A percentile compares a stretch with the other conserved stretches of the same genome.
Evolutionary conservation across 2,797 vertebrate genomes (phyloP).

Genomic region (Menidia menidia): DNA sequence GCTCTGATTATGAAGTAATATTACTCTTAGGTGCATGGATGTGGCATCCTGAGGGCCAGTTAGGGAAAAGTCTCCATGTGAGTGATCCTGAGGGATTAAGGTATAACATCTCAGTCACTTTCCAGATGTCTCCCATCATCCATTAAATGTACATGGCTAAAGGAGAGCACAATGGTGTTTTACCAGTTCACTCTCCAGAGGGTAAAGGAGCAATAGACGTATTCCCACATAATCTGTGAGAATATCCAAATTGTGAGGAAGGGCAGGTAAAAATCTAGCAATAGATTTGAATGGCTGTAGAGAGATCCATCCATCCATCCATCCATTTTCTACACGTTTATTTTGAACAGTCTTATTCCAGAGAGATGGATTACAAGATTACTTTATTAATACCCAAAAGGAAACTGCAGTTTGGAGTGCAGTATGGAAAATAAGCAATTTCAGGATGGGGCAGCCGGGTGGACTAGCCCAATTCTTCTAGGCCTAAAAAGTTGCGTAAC

Average conservation of each 20-base stretch:
- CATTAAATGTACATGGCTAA: conserved; percentile 16
- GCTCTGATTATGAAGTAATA: background rate
- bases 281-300: too few species aligned
- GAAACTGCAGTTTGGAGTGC: conserved; percentile 20
- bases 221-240: background rate
- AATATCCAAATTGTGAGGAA: background rate
- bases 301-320: background rate
- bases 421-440: conserved; percentile 14
- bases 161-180: conserved; percentile 20
- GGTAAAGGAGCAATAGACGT: conserved; percentile 1
- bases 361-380: conserved; percentile 16
- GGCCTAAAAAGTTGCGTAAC: conserved; percentile 51
- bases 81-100: conserved; percentile 23
- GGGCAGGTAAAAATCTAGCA: conserved; percentile 15
- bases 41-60: conserved; percentile 12
- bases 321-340: too few species aligned
- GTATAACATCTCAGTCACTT: conserved; percentile 40
- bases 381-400: conserved; percentile 11
- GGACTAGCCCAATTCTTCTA: conserved; percentile 28
- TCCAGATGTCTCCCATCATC: conserved; percentile 44
- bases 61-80: conserved; percentile 19
- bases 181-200: conserved; percentile 9
- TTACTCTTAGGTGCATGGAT: conserved; percentile 2
- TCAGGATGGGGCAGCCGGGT: conserved; percentile 3
- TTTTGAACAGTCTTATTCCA: background rate